A percentile compares a stretch with the other conserved stretches of the same genome.
Evolutionary conservation across 2,113 vertebrate genomes (phyloP).

Genomic region (Panthera leo): DNA sequence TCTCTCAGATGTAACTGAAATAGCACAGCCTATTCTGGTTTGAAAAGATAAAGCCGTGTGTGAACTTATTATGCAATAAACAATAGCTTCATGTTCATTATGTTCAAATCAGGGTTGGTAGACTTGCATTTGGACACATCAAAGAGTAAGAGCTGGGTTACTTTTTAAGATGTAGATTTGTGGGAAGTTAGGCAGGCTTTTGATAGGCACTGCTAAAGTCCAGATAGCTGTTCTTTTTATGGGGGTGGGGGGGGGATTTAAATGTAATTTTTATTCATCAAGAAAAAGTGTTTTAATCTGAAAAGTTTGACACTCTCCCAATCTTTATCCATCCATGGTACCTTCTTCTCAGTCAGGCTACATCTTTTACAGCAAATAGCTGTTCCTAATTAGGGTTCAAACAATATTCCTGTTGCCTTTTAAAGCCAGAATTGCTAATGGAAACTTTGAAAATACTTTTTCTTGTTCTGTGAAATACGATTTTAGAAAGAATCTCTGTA

Average conservation of each 20-base stretch:
- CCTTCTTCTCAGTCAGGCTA: neutral
- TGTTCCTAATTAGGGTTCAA: neutral
- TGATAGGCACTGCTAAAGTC: neutral
- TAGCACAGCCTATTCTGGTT: slow-evolving; percentile 45
- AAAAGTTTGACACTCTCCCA: neutral
- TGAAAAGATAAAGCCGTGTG: slow-evolving; percentile 70
- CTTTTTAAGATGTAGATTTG: slow-evolving; percentile 58
- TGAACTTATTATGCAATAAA: slow-evolving; percentile 61
- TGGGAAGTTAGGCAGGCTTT: neutral
- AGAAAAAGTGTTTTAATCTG: neutral
- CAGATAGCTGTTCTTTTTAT: neutral
- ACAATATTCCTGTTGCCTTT: neutral
- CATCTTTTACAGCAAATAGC: neutral
- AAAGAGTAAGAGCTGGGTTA: slow-evolving; percentile 38
- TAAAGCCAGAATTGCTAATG: neutral
- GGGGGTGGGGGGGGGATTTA: neutral
- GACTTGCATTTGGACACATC: slow-evolving; percentile 49
- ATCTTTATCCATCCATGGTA: neutral
- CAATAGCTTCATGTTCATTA: slow-evolving; percentile 34
- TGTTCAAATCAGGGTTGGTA: slow-evolving; percentile 30
- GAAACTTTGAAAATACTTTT: neutral
- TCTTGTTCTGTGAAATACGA: neutral
- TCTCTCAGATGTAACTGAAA: slow-evolving; percentile 66
- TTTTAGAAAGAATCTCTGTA: neutral
- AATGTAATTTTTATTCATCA: slow-evolving; percentile 24